phyloP scores from a whole-genome alignment of 2,113 vertebrate genomes.

The Phoxinus phoxinus region DNA sequence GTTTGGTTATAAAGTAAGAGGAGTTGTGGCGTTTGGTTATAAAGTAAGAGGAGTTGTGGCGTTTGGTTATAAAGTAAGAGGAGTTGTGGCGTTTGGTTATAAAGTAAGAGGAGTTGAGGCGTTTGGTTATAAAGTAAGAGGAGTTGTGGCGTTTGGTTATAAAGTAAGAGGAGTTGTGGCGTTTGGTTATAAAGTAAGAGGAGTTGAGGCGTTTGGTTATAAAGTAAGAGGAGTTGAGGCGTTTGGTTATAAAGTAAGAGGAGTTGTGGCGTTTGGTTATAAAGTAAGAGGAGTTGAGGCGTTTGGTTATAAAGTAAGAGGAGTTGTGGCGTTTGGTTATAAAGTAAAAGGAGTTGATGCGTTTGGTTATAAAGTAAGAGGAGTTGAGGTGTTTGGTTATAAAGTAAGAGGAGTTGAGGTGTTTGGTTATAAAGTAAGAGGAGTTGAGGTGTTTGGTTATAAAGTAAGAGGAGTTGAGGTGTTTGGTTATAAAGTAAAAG shows the following conservation, averaged over 20 bases:
- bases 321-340: conserved; percentile 43
- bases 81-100: conserved; percentile 43
- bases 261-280: conserved; percentile 43
- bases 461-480: too few species aligned
- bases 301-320: conserved; percentile 46
- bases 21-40: conserved; percentile 43
- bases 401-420: too few species aligned
- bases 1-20: conserved; percentile 46
- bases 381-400: too few species aligned
- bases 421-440: conserved; percentile 46
- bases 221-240: too few species aligned
- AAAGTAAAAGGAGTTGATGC: too few species aligned
- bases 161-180: conserved; percentile 50
- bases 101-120: too few species aligned
- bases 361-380: conserved; percentile 46
- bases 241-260: conserved; percentile 46
- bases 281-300: too few species aligned
- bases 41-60: conserved; percentile 50
- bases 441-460: too few species aligned
- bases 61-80: conserved; percentile 46
- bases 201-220: too few species aligned
- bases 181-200: conserved; percentile 46
- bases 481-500: conserved; percentile 46
- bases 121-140: conserved; percentile 46
- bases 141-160: conserved; percentile 43